Evolutionary conservation across 2,888 invertebrate species (phyloP), one percentile per base, ranked within the genome.

Genomic region (Helleia helle): DNA sequence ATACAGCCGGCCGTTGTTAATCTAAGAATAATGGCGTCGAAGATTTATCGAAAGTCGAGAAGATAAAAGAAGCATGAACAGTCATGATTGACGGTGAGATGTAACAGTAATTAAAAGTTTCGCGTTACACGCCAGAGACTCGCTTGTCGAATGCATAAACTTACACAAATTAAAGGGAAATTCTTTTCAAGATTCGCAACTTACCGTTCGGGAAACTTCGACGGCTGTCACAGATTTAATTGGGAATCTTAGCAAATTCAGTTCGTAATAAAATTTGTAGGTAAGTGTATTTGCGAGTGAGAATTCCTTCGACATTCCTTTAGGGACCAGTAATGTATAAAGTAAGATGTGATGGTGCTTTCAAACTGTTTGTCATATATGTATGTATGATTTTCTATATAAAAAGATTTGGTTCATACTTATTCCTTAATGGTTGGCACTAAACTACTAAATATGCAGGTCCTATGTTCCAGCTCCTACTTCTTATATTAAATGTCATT

Each of bases 131-230:
- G 38, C 42, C 47, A 38, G 36, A 14, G 43, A 25, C 43, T 41
- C 38, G 43, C 68, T 70, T 67, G 71, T 57, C 59, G 59, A 71
- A 71, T 79, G 75, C 73, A 81, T 81, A 79, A 80, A 83, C 76
- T 81, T 83, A 71, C 71, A 71, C 80, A 79, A 81, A 83, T 83
- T 81, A 81, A 64, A 60, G 63, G 64, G 64, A 62, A 77, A 83
- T 81, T 83, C 80, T 83, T 83, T 71, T 54, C 63, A 72, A 79
- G 77, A 79, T 80, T 79, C 73, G 71, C 71, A 75, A 80, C 66
- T 76, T 73, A 58, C 61, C 60, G 57, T 50, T 46, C 41, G 44
- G 55, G 58, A 52, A 77, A 79, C 62, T 80, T 76, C 64, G 68
- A 62, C 71, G 65, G 60, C 70, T 73, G 76, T 76, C 75, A 68